phyloP scores from a whole-genome alignment of 2,797 vertebrate species.

The Pelobates cultripes region DNA sequence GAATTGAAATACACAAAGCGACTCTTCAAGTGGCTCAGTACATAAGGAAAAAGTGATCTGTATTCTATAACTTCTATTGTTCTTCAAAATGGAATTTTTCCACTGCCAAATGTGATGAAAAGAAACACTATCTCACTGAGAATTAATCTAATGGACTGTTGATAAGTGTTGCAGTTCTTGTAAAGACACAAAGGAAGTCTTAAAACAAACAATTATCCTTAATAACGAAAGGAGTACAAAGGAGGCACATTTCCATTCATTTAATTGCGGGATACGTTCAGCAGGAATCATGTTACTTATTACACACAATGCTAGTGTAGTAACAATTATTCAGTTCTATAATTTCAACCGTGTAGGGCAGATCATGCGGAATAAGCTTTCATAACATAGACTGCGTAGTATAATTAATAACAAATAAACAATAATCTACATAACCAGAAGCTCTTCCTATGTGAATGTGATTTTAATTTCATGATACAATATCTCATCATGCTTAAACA shows the following conservation, averaged over 20 bases:
- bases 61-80: constrained; percentile 19
- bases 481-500: too few species aligned
- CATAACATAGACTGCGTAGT: too few species aligned
- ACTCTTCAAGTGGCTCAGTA: constrained; percentile 12
- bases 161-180: constrained; percentile 39
- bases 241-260: constrained; percentile 35
- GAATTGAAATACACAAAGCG: neutral
- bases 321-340: neutral
- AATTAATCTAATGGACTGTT: constrained; percentile 43
- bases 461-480: too few species aligned
- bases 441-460: too few species aligned
- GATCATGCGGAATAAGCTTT: too few species aligned
- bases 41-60: constrained; percentile 10
- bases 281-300: constrained; percentile 30
- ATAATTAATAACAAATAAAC: too few species aligned
- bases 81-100: constrained; percentile 14
- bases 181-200: constrained; percentile 25
- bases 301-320: constrained; percentile 12
- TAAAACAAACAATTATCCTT: constrained; percentile 42
- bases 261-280: constrained; percentile 20
- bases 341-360: neutral
- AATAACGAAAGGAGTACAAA: constrained; percentile 34
- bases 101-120: constrained; percentile 8
- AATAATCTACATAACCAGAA: too few species aligned
- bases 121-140: constrained; percentile 37